Percentiles rank a stretch among this genome's conserved stretches.
Evolutionary conservation across 2,113 vertebrate species (phyloP).

Genomic region (Xenopus laevis): DNA sequence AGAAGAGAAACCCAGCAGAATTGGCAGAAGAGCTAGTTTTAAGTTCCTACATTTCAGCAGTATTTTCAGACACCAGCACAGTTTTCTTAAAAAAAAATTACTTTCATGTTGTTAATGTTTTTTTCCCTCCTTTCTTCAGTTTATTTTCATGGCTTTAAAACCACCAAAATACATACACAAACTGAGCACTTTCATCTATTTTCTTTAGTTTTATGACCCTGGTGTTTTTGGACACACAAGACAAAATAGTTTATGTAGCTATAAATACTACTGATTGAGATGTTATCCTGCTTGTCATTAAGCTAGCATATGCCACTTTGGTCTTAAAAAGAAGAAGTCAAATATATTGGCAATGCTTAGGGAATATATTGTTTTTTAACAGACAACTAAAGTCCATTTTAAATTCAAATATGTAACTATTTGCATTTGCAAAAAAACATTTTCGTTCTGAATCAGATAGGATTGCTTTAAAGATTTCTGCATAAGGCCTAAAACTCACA

Average conservation of each 20-base stretch:
- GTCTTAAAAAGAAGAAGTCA: too few species aligned
- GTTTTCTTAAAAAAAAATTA: not conserved
- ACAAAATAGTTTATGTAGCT: not conserved
- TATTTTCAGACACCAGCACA: not conserved
- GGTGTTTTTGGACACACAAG: not conserved
- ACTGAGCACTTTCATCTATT: not conserved
- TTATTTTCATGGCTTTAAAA: conserved; percentile 8
- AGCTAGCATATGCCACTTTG: too few species aligned
- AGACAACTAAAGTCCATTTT: too few species aligned
- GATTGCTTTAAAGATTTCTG: too few species aligned
- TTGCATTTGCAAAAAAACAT: too few species aligned
- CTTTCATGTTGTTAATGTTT: not conserved
- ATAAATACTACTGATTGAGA: not conserved
- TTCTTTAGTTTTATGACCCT: conserved; percentile 1
- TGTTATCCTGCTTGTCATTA: too few species aligned
- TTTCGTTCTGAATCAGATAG: too few species aligned
- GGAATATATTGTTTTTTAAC: too few species aligned
- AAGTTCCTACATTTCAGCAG: not conserved
- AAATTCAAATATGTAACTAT: too few species aligned
- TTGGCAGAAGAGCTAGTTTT: not conserved
- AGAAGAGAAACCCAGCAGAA: not conserved
- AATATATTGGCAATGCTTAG: too few species aligned
- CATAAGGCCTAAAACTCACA: too few species aligned
- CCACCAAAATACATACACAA: not conserved
- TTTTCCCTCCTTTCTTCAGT: not conserved